phyloP scores from a whole-genome alignment of 1,140 invertebrate species.

The Agrilus planipennis region DNA sequence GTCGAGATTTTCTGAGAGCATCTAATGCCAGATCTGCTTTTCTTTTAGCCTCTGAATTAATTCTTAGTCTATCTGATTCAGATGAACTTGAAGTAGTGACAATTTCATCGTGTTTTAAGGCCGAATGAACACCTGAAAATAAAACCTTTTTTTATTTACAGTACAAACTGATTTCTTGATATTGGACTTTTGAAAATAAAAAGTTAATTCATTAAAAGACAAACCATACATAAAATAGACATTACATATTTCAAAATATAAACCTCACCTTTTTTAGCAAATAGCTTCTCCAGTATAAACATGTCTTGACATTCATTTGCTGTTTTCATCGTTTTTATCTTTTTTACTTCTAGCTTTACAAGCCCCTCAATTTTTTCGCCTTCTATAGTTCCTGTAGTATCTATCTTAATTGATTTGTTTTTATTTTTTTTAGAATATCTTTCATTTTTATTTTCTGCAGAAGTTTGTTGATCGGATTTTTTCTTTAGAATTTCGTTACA shows the following conservation, averaged over 20 bases:
- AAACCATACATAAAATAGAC: not conserved
- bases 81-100: constrained; percentile 35
- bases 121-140: constrained; percentile 39
- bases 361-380: constrained; percentile 30
- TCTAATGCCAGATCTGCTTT: constrained; percentile 39
- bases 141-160: too few relatives aligned
- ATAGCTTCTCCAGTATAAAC: constrained; percentile 45
- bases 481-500: constrained; percentile 34
- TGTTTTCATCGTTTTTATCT: constrained; percentile 13
- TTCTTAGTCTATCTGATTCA: constrained; percentile 37
- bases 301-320: constrained; percentile 34
- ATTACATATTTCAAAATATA: too few relatives aligned
- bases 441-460: constrained; percentile 4
- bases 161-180: too few relatives aligned
- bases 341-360: constrained; percentile 26
- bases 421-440: constrained; percentile 31
- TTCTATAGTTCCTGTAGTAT: constrained; percentile 25
- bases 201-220: not conserved
- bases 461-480: constrained; percentile 30
- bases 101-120: constrained; percentile 44
- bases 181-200: not conserved
- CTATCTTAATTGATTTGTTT: constrained; percentile 28
- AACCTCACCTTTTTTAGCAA: constrained; percentile 41
- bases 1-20: constrained; percentile 40
- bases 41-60: constrained; percentile 35